Evolutionary conservation across 2,888 invertebrate genomes (phyloP).

Genomic region (Spodoptera exigua): DNA sequence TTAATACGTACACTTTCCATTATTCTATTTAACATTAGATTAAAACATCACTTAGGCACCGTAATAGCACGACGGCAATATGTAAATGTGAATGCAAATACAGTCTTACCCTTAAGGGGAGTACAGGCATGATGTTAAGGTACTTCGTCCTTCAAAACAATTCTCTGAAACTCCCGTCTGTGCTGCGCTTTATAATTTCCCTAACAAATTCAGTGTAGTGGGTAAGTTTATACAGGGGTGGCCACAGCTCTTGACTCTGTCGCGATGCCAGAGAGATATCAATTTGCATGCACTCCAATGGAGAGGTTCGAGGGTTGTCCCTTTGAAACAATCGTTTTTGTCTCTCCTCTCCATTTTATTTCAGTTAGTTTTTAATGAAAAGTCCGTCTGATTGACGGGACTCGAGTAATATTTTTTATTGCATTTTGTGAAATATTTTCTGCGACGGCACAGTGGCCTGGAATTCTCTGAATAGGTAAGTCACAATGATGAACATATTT

Average conservation of each 20-base stretch:
- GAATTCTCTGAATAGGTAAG: too few relatives aligned
- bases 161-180: constrained; percentile 13
- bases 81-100: too few relatives aligned
- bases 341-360: constrained; percentile 69
- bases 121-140: too few relatives aligned
- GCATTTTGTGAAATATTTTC: too few relatives aligned
- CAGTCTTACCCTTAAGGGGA: too few relatives aligned
- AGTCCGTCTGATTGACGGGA: constrained; percentile 30
- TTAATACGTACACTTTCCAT: too few relatives aligned
- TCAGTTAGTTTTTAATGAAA: constrained; percentile 52
- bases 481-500: too few relatives aligned
- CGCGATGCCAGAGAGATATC: constrained; percentile 77
- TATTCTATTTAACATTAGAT: too few relatives aligned
- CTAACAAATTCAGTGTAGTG: constrained; percentile 44
- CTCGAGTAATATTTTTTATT: too few relatives aligned
- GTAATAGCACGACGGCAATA: too few relatives aligned
- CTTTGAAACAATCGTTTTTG: constrained; percentile 81
- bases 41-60: too few relatives aligned
- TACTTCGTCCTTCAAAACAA: constrained; percentile 9
- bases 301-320: constrained; percentile 78
- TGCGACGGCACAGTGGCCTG: too few relatives aligned
- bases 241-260: constrained; percentile 67
- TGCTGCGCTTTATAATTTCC: constrained; percentile 51
- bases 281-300: constrained; percentile 82
- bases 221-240: constrained; percentile 43